A percentile compares a stretch with the other conserved stretches of the same genome.
These are phyloP conservation scores for Semnornis frantzii DNA, from an alignment of 2,113 vertebrate species.

Conservation along the genomic window DNA sequence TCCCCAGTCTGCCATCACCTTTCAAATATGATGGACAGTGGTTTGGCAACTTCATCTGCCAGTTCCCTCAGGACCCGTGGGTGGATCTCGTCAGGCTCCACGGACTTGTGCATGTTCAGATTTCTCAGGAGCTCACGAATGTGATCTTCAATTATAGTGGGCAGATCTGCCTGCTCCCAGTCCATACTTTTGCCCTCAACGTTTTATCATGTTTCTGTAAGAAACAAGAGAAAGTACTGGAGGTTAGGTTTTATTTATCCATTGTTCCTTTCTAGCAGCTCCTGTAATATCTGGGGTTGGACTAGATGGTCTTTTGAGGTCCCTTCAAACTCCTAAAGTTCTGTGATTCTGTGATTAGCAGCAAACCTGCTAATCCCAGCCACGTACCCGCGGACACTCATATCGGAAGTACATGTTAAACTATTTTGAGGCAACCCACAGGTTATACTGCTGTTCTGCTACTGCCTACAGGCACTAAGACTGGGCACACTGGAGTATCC, in stretches of 20 bases:
- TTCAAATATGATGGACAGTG: too few species aligned
- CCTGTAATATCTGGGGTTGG: neutral
- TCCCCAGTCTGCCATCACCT: too few species aligned
- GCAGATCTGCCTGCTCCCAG: too few species aligned
- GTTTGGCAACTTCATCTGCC: too few species aligned
- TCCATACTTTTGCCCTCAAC: too few species aligned
- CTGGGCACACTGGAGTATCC: neutral
- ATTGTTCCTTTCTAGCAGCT: constrained; percentile 11
- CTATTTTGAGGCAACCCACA: neutral
- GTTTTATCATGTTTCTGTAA: neutral
- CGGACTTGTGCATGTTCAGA: too few species aligned
- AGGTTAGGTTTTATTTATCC: constrained; percentile 5
- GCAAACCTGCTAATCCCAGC: neutral
- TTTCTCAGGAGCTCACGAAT: too few species aligned
- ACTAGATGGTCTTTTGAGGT: too few species aligned
- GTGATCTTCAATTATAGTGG: too few species aligned
- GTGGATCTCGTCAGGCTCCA: too few species aligned
- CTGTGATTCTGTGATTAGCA: neutral
- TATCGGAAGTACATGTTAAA: neutral
- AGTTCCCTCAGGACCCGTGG: too few species aligned
- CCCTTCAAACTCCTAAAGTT: too few species aligned
- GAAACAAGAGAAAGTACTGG: neutral
- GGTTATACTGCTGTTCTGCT: neutral
- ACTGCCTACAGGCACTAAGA: neutral
- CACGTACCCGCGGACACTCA: neutral